Percentiles rank a stretch among this genome's conserved stretches.
Evolutionary conservation across 2,888 invertebrate genomes (phyloP).

Genomic region (Pollenia griseotomentosa): DNA sequence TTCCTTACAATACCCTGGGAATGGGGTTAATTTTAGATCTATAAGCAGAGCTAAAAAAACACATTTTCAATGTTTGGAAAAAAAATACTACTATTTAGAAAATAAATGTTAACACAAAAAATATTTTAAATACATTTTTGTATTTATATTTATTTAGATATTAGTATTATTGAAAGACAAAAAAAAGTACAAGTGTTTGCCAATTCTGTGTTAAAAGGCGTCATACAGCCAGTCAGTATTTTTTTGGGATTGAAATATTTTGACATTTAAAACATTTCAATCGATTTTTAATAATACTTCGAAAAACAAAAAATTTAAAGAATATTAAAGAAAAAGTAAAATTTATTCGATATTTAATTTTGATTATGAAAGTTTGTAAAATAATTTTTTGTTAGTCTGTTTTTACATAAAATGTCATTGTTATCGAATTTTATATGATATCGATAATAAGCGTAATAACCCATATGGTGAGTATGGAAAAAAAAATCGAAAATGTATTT

Average conservation of each 20-base stretch:
- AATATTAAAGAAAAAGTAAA: background rate
- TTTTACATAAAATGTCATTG: too few relatives aligned
- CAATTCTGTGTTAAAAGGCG: constrained; percentile 16
- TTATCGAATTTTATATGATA: too few relatives aligned
- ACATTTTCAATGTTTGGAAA: too few relatives aligned
- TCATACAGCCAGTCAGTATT: constrained; percentile 2
- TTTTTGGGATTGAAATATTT: constrained; percentile 3
- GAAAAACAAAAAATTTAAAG: background rate
- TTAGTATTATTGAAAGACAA: background rate
- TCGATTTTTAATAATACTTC: constrained; percentile 17
- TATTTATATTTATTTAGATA: constrained; percentile 19
- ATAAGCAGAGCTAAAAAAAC: background rate
- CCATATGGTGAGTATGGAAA: too few relatives aligned
- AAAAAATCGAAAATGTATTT: too few relatives aligned
- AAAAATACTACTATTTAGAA: background rate
- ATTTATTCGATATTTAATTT: too few relatives aligned
- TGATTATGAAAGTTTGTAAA: too few relatives aligned
- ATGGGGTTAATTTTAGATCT: constrained; percentile 70
- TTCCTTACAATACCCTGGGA: constrained; percentile 69
- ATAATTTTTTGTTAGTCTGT: too few relatives aligned
- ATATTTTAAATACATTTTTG: constrained; percentile 29
- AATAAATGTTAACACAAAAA: constrained; percentile 38
- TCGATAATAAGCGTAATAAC: too few relatives aligned
- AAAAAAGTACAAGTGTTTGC: constrained; percentile 3
- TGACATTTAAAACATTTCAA: constrained; percentile 55